Evolutionary conservation across 1,140 invertebrate species (phyloP), one percentile per base, ranked within the genome.

Genomic region (Plutomurus gul): DNA sequence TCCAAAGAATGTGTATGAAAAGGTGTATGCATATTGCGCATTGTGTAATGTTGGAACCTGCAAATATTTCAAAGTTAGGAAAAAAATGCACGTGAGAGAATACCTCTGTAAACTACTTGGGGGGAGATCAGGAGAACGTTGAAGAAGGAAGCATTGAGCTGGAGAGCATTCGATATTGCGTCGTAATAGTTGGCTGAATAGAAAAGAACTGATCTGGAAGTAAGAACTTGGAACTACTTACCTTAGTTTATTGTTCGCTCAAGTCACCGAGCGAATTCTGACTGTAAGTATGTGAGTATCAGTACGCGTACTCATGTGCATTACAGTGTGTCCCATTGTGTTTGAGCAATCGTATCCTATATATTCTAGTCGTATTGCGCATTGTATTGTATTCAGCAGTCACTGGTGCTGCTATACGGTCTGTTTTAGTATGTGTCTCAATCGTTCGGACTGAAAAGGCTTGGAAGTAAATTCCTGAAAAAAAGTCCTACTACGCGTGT

Each of bases 201-300:
- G 56, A 65, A 13, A 27, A 30, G 56, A 33, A 65, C 27, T 65
- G 56, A 65, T 65, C 56, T 65, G 56, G 47, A 51, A 51, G 47
- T 65, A 65, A 65, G 56, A 65, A 36, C 56, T 27, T 65, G 27
- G 30, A 65, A 65, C 56, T 65, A 33, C 56, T 65, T 65, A 65
- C 56, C 56, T 65, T 65, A 65, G 25, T 65, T 65, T 65, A 65
- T 65, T 65, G 56, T 65, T 65, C 56, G 27, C 36, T 65, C 27
- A 65, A 65, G 56, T 33, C 56, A 65, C 16, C 36, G 56, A 27
- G 56, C 10, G 18, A 65, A 65, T 25, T 65, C 22, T 56, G 16
- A n/a, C n/a, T n/a, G n/a, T n/a, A n/a, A n/a, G n/a, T n/a, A n/a
- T n/a, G n/a, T n/a, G n/a, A n/a, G n/a, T n/a, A n/a, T n/a, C n/a